A percentile compares a stretch with the other conserved stretches of the same genome.
phyloP scores from a whole-genome alignment of 2,113 vertebrate species.

The Tringa solitaria region DNA sequence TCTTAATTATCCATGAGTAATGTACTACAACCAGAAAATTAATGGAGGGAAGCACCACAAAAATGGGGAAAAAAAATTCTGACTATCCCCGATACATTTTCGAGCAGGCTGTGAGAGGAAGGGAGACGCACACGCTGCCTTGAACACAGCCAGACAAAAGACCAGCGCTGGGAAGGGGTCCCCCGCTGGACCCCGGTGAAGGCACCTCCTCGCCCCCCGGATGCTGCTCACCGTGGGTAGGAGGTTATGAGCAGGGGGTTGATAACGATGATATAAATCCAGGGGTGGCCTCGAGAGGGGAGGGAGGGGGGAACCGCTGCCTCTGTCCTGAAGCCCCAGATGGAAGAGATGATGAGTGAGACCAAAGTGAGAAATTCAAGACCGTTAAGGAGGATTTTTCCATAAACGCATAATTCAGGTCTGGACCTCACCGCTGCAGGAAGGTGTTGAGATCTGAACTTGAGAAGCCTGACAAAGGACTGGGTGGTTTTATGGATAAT shows the following conservation, averaged over 20 bases:
- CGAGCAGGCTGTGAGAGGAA: constrained; percentile 5
- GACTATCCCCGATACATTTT: constrained; percentile 16
- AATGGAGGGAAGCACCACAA: constrained; percentile 77
- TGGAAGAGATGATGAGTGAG: background rate
- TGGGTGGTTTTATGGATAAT: background rate
- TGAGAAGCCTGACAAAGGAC: background rate
- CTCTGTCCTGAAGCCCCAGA: background rate
- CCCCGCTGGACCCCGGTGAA: rapidly evolving
- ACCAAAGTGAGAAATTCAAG: background rate
- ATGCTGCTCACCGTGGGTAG: rapidly evolving
- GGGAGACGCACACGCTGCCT: background rate
- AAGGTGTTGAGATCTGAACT: background rate
- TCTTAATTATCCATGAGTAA: constrained; percentile 84
- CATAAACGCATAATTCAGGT: background rate
- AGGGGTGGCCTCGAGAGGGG: background rate
- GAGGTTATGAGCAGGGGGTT: background rate
- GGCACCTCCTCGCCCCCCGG: rapidly evolving
- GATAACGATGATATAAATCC: background rate
- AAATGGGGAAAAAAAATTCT: constrained; percentile 54
- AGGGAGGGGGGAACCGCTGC: rapidly evolving
- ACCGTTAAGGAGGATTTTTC: background rate
- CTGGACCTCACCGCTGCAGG: background rate
- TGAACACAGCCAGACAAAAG: background rate
- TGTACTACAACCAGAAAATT: constrained; percentile 78
- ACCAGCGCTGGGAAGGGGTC: background rate